These are phyloP conservation scores for Tachina grossa DNA, from an alignment of 2,888 invertebrate species.

Conservation along the genomic window DNA sequence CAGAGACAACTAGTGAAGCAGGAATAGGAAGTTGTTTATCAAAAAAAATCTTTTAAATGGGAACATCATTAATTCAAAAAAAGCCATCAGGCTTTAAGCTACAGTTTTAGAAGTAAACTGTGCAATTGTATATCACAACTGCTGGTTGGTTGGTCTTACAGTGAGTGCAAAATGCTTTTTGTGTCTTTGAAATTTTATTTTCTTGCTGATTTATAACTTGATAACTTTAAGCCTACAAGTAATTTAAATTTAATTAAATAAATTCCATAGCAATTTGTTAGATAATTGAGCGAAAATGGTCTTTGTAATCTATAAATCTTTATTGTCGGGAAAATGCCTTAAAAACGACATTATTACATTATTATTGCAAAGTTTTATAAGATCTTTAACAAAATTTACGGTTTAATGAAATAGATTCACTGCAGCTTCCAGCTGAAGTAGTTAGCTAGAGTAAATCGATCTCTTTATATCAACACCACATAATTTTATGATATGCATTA, in stretches of 20 bases:
- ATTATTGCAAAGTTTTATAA: not conserved
- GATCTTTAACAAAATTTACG: not conserved
- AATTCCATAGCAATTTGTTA: constrained; percentile 25
- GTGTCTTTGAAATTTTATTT: not conserved
- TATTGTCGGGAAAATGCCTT: not conserved
- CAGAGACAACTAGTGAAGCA: no score
- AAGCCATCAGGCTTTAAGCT: no score
- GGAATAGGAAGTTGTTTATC: no score
- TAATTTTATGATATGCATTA: no score
- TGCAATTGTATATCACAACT: not conserved
- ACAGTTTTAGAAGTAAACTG: no score
- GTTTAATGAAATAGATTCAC: no score
- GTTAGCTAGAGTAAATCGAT: no score
- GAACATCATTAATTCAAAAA: no score
- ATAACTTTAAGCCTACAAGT: not conserved
- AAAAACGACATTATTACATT: constrained; percentile 3
- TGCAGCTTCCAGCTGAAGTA: no score
- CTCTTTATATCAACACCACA: no score
- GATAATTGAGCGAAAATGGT: not conserved
- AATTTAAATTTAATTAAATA: constrained; percentile 17
- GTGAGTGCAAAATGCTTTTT: not conserved
- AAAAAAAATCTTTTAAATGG: no score
- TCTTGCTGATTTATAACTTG: not conserved
- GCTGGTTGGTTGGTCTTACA: not conserved
- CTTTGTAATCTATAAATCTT: not conserved